Evolutionary conservation across 1,140 invertebrate genomes (phyloP), one percentile per base, ranked within the genome.

Genomic region (Drosophila rhopaloa): DNA sequence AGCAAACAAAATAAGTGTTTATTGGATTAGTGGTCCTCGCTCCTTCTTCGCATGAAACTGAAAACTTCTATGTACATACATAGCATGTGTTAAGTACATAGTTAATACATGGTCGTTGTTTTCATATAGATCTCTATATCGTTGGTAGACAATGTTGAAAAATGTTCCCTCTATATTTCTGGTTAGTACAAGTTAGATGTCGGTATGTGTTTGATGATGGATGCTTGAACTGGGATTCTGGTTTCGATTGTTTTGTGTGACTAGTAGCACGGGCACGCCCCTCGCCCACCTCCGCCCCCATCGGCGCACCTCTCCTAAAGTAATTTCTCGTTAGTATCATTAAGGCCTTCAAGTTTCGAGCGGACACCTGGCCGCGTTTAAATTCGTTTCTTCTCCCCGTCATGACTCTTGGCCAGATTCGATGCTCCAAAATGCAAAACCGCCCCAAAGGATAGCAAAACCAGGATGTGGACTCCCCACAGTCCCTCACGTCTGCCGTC

Each of bases 331-430:
- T 89, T 86, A 76, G 77, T 90, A 81, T 89, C 81, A 85, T 84
- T 89, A 89, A 89, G 84, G 84, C 84, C 84, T 84, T 88, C 55
- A 84, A 76, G 84, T 89, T 89, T 84, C 84, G 73, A 81, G 76
- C 76, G 83, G 68, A 72, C 71, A 54, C 63, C 57, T 57, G 68
- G 57, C 82, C 82, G 82, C 78, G 63, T 81, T 68, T 88, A 88
- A 88, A 88, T 88, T 88, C 85, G 80, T 90, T 84, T 89, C 72
- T 61, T 41, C 67, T 54, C 55, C 48, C 38, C 51, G 32, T 65
- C 65, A 66, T 51, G 61, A 53, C 41, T 57, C 40, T 53, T 55
- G 44, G 61, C 61, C 47, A 57, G 73, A 75, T 57, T 76, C 71
- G 60, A 66, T 81, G 71, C 76, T 78, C 80, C 84, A 83, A 88